phyloP scores from a whole-genome alignment of 2,113 vertebrate genomes.

The Chionomys nivalis region DNA sequence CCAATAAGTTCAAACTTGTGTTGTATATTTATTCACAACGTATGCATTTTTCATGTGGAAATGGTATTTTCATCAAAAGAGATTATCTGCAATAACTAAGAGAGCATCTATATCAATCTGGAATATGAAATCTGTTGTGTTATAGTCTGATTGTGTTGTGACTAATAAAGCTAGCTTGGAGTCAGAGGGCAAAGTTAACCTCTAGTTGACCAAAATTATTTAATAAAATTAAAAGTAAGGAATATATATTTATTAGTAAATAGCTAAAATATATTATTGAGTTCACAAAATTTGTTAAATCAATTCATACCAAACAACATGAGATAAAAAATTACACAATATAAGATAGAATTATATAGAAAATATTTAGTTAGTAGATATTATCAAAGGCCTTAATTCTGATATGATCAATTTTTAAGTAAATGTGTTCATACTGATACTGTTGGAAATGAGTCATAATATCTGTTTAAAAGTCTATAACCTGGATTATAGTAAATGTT shows the following conservation, averaged over 20 bases:
- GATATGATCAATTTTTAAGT: not conserved
- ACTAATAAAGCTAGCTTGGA: no score
- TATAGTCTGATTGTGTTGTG: no score
- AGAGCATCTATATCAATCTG: rapidly evolving
- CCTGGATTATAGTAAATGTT: not conserved
- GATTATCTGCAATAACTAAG: not conserved
- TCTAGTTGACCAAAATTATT: not conserved
- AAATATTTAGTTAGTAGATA: not conserved
- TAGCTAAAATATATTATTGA: not conserved
- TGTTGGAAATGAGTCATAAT: not conserved
- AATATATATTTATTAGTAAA: not conserved
- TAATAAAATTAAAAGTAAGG: not conserved
- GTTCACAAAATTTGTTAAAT: not conserved
- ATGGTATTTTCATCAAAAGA: not conserved
- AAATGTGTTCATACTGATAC: not conserved
- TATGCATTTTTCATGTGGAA: not conserved
- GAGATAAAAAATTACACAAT: not conserved
- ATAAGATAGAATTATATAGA: not conserved
- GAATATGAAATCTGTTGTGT: not conserved
- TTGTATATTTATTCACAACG: not conserved
- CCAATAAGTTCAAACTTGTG: not conserved
- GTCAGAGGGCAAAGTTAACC: no score
- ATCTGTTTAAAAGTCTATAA: not conserved
- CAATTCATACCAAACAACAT: not conserved
- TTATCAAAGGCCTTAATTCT: not conserved